Evolutionary conservation across 2,797 vertebrate genomes (phyloP), one percentile per base, ranked within the genome.

Genomic region (Carcharodon carcharias): DNA sequence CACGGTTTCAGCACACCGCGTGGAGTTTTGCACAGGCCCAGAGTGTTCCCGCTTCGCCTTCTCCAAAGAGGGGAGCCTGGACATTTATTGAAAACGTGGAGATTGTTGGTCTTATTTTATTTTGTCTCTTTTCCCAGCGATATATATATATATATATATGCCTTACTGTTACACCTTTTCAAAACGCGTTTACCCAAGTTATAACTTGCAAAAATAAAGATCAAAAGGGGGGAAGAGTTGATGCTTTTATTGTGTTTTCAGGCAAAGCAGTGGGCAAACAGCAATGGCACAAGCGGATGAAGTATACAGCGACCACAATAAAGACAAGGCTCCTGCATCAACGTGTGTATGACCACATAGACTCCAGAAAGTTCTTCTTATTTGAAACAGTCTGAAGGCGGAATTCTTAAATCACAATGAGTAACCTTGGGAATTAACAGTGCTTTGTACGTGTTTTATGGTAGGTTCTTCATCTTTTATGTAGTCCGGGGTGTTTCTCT

Each of bases 391-490:
- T 23, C n/a, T 12, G 91, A 65, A 93, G 8, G 54, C 88, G 40
- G 58, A 3, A 5, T 16, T 89, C 26, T 77, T 26, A 40, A 65
- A 40, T 93, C 9, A 65, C 3, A 67, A 26, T 21, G 58, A n/a
- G 21, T 21, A 92, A 92, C 58, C n/a, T 93, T n/a, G 61, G 91
- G 18, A 67, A 45, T 93, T 67, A 67, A 67, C 61, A 93, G 40
- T 23, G 80, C 4, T 40, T 50, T 50, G 40, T 85, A 85, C 82
- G 82, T 85, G 40, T 23, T 50, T 45, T 16, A 50, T 1, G 9
- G 40, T 26, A 85, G 18, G 63, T 23, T 65, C 91, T 93, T 61
- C 61, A 91, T 91, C 88, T 91, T 91, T 61, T 91, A 91, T 58
- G 87, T 12, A 58, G 87, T 28, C 88, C 35, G 58, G 56, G 56